Evolutionary conservation across 2,888 invertebrate species (phyloP).

Genomic region (Dasysyrphus tricinctus): DNA sequence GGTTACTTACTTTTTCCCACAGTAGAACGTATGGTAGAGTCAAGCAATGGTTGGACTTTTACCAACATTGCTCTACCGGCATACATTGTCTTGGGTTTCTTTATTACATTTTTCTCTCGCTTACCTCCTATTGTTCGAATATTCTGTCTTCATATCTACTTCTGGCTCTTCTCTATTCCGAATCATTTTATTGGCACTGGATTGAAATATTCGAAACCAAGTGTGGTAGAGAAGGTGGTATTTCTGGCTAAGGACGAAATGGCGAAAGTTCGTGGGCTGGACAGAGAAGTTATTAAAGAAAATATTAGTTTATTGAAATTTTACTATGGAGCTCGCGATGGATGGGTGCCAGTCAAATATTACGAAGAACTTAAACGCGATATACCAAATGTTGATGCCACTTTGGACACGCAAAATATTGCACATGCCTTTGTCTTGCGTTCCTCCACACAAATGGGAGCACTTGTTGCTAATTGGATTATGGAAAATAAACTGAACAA

Average conservation of each 20-base stretch:
- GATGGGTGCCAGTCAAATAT: constrained; percentile 92
- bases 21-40: constrained; percentile 91
- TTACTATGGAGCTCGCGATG: constrained; percentile 91
- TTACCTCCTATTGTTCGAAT: constrained; percentile 85
- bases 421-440: constrained; percentile 93
- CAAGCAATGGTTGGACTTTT: constrained; percentile 89
- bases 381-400: constrained; percentile 86
- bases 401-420: constrained; percentile 86
- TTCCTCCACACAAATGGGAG: constrained; percentile 86
- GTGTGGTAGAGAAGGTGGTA: constrained; percentile 87
- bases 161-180: constrained; percentile 85
- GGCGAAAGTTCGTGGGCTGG: constrained; percentile 88
- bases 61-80: constrained; percentile 86
- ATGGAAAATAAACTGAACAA: constrained; percentile 74
- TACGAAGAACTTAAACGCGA: constrained; percentile 87
- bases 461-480: constrained; percentile 81
- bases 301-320: constrained; percentile 88
- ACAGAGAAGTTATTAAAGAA: constrained; percentile 86
- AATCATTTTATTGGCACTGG: constrained; percentile 84
- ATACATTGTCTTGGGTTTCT: constrained; percentile 83
- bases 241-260: constrained; percentile 92
- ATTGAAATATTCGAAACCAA: constrained; percentile 85
- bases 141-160: constrained; percentile 85
- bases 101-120: constrained; percentile 84
- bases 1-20: constrained; percentile 94